Evolutionary conservation across 2,113 vertebrate genomes (phyloP), one percentile per base, ranked within the genome.

Genomic region (Ictalurus furcatus): DNA sequence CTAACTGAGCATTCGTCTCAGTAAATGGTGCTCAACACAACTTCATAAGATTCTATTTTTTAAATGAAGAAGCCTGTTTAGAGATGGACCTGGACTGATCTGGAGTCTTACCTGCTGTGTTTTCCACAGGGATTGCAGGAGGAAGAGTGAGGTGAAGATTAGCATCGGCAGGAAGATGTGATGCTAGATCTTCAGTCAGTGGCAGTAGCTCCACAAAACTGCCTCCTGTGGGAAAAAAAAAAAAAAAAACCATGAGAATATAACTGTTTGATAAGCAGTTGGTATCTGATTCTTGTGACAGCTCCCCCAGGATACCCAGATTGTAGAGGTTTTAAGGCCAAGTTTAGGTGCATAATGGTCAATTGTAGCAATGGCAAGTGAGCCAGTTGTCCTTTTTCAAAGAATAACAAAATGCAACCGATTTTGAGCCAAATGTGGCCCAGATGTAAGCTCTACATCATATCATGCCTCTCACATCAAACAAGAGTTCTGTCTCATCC

Each of bases 71-170:
- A 6, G 17, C n/a, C 9, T 85, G 17, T 30, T 69, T 19, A 74
- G 65, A 84, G n/a, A 52, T 56, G 52, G n/a, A 59, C 80, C 44
- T 48, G 34, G 23, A 44, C 28, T 19, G 21, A 52, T 59, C n/a
- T 30, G 17, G 65, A 17, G 16, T 14, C 25, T 87, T 79, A 88
- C 89, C 89, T 86, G 89, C 19, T 73, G 59, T 65, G 63, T 88
- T 79, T 44, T 17, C 34, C 44, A n/a, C 44, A 37, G 54, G 69
- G 19, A 28, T 63, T 71, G 67, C 25, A 52, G 78, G 34, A 28
- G 14, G 44, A n/a, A 58, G 25, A 69, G 54, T 14, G 19, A 23
- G 19, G 14, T n/a, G 17, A 21, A 48, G 30, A n/a, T 28, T 28
- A 67, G 44, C 30, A 58, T 61, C 44, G 52, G 65, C 40, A 52